phyloP scores from a whole-genome alignment of 2,797 vertebrate genomes.

The Silurus aristotelis region DNA sequence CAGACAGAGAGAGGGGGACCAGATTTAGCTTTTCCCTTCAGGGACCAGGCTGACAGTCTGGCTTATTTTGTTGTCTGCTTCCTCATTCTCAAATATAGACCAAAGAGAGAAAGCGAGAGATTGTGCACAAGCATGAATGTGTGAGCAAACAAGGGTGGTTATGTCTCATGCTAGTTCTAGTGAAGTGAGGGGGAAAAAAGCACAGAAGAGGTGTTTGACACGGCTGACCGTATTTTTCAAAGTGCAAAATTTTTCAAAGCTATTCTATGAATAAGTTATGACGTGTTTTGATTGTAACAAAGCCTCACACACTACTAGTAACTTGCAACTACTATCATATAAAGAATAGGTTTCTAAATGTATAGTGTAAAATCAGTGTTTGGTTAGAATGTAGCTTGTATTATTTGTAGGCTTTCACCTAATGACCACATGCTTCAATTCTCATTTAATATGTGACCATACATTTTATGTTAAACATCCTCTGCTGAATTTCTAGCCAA shows the following conservation, averaged over 20 bases:
- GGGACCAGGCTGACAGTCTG: constrained; percentile 44
- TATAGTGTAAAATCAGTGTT: not conserved
- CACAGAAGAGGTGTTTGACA: not conserved
- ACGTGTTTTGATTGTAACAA: not conserved
- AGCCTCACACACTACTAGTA: not conserved
- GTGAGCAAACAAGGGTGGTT: not conserved
- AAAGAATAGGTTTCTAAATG: not conserved
- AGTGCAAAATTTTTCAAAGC: not conserved
- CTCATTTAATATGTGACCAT: not conserved
- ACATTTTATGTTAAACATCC: not conserved
- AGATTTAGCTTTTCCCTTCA: constrained; percentile 38
- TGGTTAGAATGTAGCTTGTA: not conserved
- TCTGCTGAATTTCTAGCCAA: not conserved
- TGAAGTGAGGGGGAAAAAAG: constrained; percentile 27
- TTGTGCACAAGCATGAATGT: not conserved
- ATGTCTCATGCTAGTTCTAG: constrained; percentile 35
- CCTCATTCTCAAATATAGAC: constrained; percentile 46
- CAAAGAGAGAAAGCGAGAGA: constrained; percentile 12
- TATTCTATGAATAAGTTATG: not conserved
- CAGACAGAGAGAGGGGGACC: constrained; percentile 40
- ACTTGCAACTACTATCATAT: not conserved
- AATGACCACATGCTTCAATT: not conserved
- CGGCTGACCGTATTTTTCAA: not conserved
- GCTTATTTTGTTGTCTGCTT: constrained; percentile 44
- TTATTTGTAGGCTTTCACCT: not conserved